phyloP scores from a whole-genome alignment of 2,888 invertebrate species.

The Leptopterna dolabrata region DNA sequence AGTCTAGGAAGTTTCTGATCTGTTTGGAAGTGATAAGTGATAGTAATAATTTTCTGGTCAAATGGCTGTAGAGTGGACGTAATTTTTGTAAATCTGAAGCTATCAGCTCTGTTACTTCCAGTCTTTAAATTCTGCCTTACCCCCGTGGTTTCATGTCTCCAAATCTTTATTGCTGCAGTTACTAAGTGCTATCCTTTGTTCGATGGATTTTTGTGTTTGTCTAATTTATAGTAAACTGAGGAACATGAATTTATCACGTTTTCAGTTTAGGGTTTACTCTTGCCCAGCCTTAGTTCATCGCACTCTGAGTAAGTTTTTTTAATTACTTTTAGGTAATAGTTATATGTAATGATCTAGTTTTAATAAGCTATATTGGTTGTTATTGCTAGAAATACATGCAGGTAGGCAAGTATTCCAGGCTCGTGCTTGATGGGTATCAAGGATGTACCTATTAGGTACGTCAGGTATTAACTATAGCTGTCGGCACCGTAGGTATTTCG shows the following conservation, averaged over 20 bases:
- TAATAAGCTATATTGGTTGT: too few species aligned
- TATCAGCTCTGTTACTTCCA: too few species aligned
- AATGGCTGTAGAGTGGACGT: not conserved
- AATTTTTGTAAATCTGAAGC: not conserved
- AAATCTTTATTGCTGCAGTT: not conserved
- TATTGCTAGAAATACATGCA: not conserved
- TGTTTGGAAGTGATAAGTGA: not conserved
- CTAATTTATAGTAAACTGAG: not conserved
- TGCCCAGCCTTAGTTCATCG: not conserved
- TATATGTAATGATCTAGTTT: too few species aligned
- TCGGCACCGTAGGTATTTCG: not conserved
- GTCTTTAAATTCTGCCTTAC: not conserved
- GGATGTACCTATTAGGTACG: too few species aligned
- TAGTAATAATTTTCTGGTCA: not conserved
- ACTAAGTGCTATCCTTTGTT: not conserved
- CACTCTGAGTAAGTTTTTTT: not conserved
- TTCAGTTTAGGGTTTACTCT: not conserved
- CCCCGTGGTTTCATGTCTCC: not conserved
- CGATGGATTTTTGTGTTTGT: not conserved
- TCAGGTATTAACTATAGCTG: too few species aligned
- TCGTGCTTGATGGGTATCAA: not conserved
- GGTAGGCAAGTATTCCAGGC: not conserved
- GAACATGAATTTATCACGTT: not conserved
- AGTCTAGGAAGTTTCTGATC: not conserved
- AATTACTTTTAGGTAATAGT: not conserved